Conservation (phyloP, 2,797 vertebrate species). For the Triplophysa yarkandensis region DNA sequence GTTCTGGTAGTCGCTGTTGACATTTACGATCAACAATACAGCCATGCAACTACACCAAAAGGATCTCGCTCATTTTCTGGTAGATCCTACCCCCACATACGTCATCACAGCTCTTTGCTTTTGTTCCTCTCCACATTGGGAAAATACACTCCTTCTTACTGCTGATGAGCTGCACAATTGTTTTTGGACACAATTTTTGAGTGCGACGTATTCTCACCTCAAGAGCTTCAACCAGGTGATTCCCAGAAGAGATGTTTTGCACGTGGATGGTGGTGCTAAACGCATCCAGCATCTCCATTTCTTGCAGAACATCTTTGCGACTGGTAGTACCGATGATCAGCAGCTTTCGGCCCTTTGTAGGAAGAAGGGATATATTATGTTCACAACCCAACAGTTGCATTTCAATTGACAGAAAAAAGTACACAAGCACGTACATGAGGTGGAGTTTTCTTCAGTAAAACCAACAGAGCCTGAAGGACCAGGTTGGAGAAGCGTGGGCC, state of each 20-base stretch:
- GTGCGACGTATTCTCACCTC: slow-evolving; percentile 76
- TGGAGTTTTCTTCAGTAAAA: slow-evolving; percentile 85
- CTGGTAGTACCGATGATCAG: slow-evolving; percentile 97
- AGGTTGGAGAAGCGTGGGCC: slow-evolving; percentile 88
- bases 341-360: slow-evolving; percentile 89
- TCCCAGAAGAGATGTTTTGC: slow-evolving; percentile 91
- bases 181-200: too few species aligned
- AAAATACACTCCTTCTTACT: too few species aligned
- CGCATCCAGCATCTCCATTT: slow-evolving; percentile 97
- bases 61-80: too few species aligned
- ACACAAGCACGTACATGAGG: slow-evolving; percentile 75
- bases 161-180: too few species aligned
- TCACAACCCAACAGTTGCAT: neutral
- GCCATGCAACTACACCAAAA: too few species aligned
- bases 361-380: neutral
- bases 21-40: too few species aligned
- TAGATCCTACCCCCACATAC: too few species aligned
- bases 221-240: slow-evolving; percentile 91
- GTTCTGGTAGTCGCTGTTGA: too few species aligned
- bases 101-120: too few species aligned
- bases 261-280: slow-evolving; percentile 96
- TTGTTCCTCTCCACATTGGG: too few species aligned
- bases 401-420: too few species aligned
- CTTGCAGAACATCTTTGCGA: slow-evolving; percentile 94
- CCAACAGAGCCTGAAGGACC: slow-evolving; percentile 85